These are phyloP conservation scores for Lydus trimaculatus DNA, from an alignment of 2,888 invertebrate genomes.

Conservation along the genomic window DNA sequence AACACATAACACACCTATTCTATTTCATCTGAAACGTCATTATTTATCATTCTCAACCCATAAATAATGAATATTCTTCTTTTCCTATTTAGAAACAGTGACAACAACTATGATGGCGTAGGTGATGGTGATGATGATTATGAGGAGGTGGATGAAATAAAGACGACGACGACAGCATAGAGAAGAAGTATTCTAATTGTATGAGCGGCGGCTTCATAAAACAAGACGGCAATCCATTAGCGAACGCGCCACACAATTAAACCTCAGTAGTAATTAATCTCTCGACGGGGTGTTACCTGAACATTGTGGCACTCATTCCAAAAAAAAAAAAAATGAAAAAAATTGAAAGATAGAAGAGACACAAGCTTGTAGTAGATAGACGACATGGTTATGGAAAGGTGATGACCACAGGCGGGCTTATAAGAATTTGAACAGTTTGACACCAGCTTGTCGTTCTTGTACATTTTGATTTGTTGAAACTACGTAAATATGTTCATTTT, in stretches of 20 bases:
- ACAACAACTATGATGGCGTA: not conserved
- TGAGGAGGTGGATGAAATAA: not conserved
- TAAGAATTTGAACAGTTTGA: conserved; percentile 12
- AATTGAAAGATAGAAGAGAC: conserved; percentile 12
- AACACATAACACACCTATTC: not conserved
- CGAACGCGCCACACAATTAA: conserved; percentile 41
- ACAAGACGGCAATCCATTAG: conserved; percentile 41
- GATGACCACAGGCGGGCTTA: conserved; percentile 31
- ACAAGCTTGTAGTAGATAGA: not conserved
- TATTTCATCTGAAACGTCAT: not conserved
- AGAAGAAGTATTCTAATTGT: not conserved
- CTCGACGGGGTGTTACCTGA: conserved; percentile 34
- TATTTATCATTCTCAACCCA: not conserved
- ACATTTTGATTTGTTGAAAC: conserved; percentile 36
- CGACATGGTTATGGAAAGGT: conserved; percentile 22
- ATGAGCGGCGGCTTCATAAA: conserved; percentile 32
- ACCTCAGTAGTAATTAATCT: conserved; percentile 40
- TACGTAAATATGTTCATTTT: conserved; percentile 33
- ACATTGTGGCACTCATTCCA: conserved; percentile 15
- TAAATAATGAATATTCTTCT: not conserved
- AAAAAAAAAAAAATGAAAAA: too few species aligned
- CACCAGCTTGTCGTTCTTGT: conserved; percentile 13
- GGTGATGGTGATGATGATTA: not conserved
- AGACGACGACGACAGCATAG: not conserved
- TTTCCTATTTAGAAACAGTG: not conserved